Conservation (phyloP, 2,797 vertebrate species). For the Sebastes nivosus region DNA sequence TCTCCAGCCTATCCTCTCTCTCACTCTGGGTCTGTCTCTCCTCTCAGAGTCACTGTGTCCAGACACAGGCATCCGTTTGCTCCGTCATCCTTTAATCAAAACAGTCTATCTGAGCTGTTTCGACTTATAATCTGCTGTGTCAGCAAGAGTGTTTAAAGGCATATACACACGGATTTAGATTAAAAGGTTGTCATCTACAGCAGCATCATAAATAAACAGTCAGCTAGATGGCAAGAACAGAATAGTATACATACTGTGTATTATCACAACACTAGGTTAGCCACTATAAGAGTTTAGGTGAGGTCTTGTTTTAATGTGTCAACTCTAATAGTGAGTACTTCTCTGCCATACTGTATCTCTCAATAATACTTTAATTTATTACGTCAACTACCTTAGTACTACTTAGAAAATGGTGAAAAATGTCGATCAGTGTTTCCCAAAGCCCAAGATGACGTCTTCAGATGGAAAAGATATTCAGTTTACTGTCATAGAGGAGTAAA, state of each 20-base stretch:
- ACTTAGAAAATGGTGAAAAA: too few relatives aligned
- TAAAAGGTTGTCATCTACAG: background rate
- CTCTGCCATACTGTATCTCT: background rate
- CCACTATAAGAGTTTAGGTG: background rate
- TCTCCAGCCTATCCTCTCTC: constrained; percentile 34
- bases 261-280: background rate
- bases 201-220: background rate
- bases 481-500: too few relatives aligned
- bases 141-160: background rate
- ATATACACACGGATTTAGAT: background rate
- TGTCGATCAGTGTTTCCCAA: fast-evolving
- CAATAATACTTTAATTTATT: background rate
- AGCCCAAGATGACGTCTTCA: too few relatives aligned
- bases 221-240: background rate
- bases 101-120: background rate
- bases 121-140: background rate
- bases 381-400: background rate
- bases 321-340: background rate
- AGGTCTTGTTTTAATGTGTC: background rate
- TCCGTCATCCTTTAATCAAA: constrained; percentile 34
- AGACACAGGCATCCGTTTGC: constrained; percentile 29
- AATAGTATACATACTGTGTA: background rate
- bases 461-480: too few relatives aligned
- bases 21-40: constrained; percentile 16
- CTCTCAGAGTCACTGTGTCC: constrained; percentile 37